phyloP scores from a whole-genome alignment of 2,113 vertebrate species.

The Cyanoliseus patagonus region DNA sequence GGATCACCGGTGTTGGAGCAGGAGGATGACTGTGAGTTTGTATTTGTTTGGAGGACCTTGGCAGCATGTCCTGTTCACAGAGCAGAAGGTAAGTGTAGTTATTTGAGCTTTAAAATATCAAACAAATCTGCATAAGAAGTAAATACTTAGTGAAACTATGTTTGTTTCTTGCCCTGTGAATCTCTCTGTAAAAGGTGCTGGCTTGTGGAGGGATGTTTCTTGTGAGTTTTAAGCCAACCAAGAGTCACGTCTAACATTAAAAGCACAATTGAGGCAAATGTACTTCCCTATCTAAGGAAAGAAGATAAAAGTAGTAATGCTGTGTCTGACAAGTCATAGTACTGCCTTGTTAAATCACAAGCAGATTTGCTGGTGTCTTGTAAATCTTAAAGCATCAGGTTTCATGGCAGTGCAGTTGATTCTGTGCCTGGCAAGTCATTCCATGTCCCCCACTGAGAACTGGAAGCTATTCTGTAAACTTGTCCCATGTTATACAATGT shows the following conservation, averaged over 20 bases:
- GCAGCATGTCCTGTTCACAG: conserved; percentile 88
- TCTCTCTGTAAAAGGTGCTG: not conserved
- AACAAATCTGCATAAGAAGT: not conserved
- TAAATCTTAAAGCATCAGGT: not conserved
- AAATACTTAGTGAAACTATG: not conserved
- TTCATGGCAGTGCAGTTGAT: rapidly evolving
- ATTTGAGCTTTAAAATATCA: not conserved
- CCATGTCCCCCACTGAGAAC: not conserved
- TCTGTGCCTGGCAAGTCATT: not conserved
- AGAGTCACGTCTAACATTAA: not conserved
- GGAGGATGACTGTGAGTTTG: conserved; percentile 85
- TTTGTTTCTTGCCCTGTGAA: not conserved
- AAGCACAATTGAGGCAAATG: not conserved
- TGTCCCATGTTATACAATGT: not conserved
- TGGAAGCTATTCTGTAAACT: not conserved
- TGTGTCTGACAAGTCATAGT: not conserved
- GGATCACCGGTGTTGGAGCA: conserved; percentile 88
- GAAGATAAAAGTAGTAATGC: not conserved
- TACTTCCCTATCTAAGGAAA: not conserved
- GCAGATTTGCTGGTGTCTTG: not conserved
- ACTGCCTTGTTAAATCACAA: not conserved
- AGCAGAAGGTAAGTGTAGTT: conserved; percentile 78
- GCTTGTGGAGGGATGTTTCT: not conserved
- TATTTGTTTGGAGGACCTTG: conserved; percentile 93
- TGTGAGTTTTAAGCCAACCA: not conserved